phyloP scores from a whole-genome alignment of 2,888 invertebrate genomes.

The Melitaea athalia region DNA sequence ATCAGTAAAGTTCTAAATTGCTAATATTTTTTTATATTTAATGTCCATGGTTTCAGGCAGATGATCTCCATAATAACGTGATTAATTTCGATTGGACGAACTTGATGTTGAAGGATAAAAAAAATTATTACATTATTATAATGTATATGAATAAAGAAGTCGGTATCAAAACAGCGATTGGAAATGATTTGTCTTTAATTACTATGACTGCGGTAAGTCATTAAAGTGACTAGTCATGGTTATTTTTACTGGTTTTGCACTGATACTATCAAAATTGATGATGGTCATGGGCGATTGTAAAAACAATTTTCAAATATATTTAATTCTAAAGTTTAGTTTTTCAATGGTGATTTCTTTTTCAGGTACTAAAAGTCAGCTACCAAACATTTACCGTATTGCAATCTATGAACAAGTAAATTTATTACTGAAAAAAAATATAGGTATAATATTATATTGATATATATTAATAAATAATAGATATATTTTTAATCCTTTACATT shows the following conservation, averaged over 20 bases:
- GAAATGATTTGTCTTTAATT: constrained; percentile 58
- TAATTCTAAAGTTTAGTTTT: no score
- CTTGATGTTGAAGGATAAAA: constrained; percentile 52
- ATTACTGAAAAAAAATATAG: neutral
- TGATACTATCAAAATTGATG: no score
- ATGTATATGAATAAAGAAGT: constrained; percentile 57
- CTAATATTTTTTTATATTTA: neutral
- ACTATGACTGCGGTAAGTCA: constrained; percentile 63
- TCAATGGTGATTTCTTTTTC: constrained; percentile 42
- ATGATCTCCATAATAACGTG: constrained; percentile 50
- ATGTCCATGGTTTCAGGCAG: constrained; percentile 46
- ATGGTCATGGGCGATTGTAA: no score
- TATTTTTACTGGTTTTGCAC: no score
- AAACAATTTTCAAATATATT: no score
- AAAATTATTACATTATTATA: constrained; percentile 56
- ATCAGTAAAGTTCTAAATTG: neutral
- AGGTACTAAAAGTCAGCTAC: constrained; percentile 64
- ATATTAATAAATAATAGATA: no score
- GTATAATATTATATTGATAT: no score
- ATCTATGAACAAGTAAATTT: constrained; percentile 46
- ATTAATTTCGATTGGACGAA: constrained; percentile 61
- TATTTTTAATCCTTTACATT: no score
- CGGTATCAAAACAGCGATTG: constrained; percentile 56
- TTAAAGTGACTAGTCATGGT: neutral
- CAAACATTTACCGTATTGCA: constrained; percentile 60